These are phyloP conservation scores for Laothoe populi DNA, from an alignment of 2,888 invertebrate species.

Conservation along the genomic window DNA sequence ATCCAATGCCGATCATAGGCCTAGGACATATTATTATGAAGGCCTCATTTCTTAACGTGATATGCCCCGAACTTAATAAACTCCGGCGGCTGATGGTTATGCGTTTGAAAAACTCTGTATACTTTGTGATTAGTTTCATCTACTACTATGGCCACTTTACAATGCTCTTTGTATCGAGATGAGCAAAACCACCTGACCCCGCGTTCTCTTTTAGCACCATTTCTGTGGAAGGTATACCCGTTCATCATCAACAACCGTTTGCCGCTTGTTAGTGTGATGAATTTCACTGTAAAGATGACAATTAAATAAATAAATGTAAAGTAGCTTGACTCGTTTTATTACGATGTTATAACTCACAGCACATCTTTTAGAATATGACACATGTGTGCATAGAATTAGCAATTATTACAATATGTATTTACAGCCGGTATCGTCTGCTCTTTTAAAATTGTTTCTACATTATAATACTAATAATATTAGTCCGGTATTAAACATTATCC, in stretches of 20 bases:
- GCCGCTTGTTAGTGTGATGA: conserved; percentile 29
- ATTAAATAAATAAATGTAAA: neutral
- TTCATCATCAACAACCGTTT: conserved; percentile 39
- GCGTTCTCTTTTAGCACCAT: conserved; percentile 30
- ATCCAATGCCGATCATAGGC: too few species aligned
- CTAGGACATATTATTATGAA: neutral
- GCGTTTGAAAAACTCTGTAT: conserved; percentile 9
- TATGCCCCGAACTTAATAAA: neutral
- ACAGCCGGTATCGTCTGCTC: too few species aligned
- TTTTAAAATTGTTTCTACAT: too few species aligned
- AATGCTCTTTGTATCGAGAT: conserved; percentile 10
- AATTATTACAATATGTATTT: too few species aligned
- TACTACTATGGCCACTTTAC: conserved; percentile 24
- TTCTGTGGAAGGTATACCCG: conserved; percentile 39
- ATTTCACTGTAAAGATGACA: conserved; percentile 26
- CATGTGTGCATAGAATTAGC: too few species aligned
- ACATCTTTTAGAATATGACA: too few species aligned
- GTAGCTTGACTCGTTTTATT: too few species aligned
- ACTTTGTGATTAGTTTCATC: conserved; percentile 22
- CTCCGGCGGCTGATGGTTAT: conserved; percentile 23
- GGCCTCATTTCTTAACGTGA: conserved; percentile 21
- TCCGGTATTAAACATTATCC: too few species aligned
- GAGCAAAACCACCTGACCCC: conserved; percentile 35
- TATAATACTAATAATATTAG: too few species aligned
- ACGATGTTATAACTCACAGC: too few species aligned